These are phyloP conservation scores for Melanotaenia pygmaea DNA, from an alignment of 2,797 vertebrate species.

Conservation along the genomic window DNA sequence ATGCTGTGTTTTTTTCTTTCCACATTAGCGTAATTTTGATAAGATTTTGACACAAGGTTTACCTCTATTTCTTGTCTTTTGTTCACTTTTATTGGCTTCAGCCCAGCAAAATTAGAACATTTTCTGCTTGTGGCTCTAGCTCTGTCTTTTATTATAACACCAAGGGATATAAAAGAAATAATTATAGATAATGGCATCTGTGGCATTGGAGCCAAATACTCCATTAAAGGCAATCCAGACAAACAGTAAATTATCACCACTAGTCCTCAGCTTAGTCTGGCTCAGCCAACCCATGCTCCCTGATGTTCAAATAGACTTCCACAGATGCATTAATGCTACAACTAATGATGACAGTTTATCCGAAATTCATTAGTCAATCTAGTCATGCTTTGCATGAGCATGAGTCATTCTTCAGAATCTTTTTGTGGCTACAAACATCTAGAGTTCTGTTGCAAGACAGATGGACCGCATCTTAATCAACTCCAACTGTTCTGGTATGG, in stretches of 20 bases:
- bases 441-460: slow-evolving; percentile 31
- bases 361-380: slow-evolving; percentile 67
- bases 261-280: slow-evolving; percentile 14
- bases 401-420: slow-evolving; percentile 37
- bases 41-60: slow-evolving; percentile 17
- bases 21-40: slow-evolving; percentile 1
- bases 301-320: slow-evolving; percentile 53
- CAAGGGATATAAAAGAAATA: slow-evolving; percentile 47
- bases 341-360: slow-evolving; percentile 66
- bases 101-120: slow-evolving; percentile 46
- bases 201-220: slow-evolving; percentile 70
- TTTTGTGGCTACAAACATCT: slow-evolving; percentile 21
- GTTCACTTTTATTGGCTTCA: slow-evolving; percentile 24
- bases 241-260: slow-evolving; percentile 58
- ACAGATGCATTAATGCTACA: slow-evolving; percentile 55
- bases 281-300: slow-evolving; percentile 31
- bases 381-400: slow-evolving; percentile 48
- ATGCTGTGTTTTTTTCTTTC: slow-evolving; percentile 9
- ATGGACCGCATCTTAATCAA: slow-evolving; percentile 46
- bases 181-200: slow-evolving; percentile 74
- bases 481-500: slow-evolving; percentile 43
- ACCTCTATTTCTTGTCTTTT: slow-evolving; percentile 16
- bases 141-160: slow-evolving; percentile 46
- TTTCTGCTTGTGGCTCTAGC: slow-evolving; percentile 25
- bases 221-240: slow-evolving; percentile 70